These are phyloP conservation scores for Microcebus tavaratra DNA, from an alignment of 2,113 vertebrate genomes.

Conservation along the genomic window DNA sequence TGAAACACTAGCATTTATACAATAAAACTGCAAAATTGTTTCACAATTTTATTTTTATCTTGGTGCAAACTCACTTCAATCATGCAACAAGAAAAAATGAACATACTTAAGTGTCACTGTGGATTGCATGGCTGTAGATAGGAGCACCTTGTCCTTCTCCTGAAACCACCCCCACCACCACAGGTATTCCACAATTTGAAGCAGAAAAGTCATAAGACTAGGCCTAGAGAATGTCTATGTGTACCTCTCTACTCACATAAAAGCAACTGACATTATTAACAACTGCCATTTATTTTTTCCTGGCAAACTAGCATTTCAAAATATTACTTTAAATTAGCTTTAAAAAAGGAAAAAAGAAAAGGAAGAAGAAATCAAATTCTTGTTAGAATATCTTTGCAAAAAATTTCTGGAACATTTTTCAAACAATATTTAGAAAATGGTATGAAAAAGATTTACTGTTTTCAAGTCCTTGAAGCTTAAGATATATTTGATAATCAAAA, in stretches of 20 bases:
- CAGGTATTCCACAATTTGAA: conserved; percentile 26
- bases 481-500: conserved; percentile 80
- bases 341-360: neutral
- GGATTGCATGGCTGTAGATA: neutral
- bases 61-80: conserved; percentile 26
- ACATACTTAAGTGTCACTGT: neutral
- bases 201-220: conserved; percentile 15
- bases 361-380: neutral
- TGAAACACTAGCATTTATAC: conserved; percentile 33
- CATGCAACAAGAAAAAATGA: neutral
- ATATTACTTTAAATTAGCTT: conserved; percentile 49
- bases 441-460: conserved; percentile 70
- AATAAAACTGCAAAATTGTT: conserved; percentile 3
- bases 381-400: conserved; percentile 55
- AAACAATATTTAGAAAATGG: conserved; percentile 67
- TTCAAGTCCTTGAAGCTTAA: conserved; percentile 72
- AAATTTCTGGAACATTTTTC: conserved; percentile 59
- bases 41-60: conserved; percentile 32
- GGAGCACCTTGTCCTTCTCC: neutral
- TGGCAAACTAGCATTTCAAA: conserved; percentile 49
- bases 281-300: neutral
- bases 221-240: neutral
- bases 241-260: conserved; percentile 11
- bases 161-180: neutral
- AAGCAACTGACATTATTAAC: conserved; percentile 1